These are phyloP conservation scores for Chaetops frenatus DNA, from an alignment of 2,113 vertebrate species.

Conservation along the genomic window DNA sequence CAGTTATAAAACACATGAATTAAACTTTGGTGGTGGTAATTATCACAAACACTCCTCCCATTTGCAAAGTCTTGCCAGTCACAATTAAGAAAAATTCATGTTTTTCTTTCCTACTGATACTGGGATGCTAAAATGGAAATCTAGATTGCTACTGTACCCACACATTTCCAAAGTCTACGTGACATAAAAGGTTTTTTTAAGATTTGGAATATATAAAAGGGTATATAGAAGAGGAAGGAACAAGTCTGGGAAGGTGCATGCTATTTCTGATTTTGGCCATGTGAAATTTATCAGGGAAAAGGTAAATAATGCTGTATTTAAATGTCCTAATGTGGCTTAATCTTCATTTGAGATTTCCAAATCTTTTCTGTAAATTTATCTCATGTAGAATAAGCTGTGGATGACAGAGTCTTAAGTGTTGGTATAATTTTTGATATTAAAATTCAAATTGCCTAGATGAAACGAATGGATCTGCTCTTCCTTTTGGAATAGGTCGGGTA, in stretches of 20 bases:
- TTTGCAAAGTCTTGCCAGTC: not conserved
- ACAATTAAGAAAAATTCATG: not conserved
- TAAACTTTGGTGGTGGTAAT: not conserved
- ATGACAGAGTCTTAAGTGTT: not conserved
- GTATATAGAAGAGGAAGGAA: not conserved
- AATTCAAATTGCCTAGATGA: not conserved
- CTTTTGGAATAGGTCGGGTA: not conserved
- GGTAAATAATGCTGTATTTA: not conserved
- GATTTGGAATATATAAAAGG: not conserved
- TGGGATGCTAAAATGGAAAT: not conserved
- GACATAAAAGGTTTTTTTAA: fast-evolving
- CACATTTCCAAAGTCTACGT: not conserved
- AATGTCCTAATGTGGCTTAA: not conserved
- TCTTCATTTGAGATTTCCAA: not conserved
- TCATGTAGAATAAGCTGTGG: not conserved
- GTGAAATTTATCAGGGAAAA: not conserved
- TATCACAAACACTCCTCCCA: not conserved
- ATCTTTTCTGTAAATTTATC: not conserved
- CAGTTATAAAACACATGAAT: not conserved
- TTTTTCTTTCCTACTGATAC: not conserved
- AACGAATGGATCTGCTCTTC: not conserved
- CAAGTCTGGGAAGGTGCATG: not conserved
- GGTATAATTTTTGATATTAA: not conserved
- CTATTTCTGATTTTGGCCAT: not conserved
- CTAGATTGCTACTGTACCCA: not conserved